Evolutionary conservation across 2,797 vertebrate species (phyloP), one percentile per base, ranked within the genome.

Genomic region (Hybognathus amarus): DNA sequence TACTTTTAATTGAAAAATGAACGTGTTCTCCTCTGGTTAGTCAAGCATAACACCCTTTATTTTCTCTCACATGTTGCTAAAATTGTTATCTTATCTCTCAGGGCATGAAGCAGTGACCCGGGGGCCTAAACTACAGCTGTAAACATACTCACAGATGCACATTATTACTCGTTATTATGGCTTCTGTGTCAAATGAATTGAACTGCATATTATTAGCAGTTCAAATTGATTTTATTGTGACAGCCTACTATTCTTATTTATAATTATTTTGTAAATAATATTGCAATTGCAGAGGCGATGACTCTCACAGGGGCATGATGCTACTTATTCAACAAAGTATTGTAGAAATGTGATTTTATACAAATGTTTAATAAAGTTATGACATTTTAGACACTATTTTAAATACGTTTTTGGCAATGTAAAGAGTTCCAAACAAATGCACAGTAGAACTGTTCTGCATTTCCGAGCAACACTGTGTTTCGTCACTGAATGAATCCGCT

Each of bases 81-180:
- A 74, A 66, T 64, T 36, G 40, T 73, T 82, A 67, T 82, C 45
- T 82, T 82, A 82, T 82, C 80, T 76, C 80, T 22, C 61, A 30
- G 33, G 80, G 45, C 71, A 54, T 76, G 61, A 54, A 82, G 80
- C 61, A 54, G 61, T 7, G 42, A 67, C 80, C 45, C 42, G 1
- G 30, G 24, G 80, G 33, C 71, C 45, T n/a, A 75, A 56, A 82
- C 71, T 42, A 42, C 33, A 50, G 11, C 61, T 82, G 42, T 54
- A 54, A 82, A 82, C 70, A 75, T n/a, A 66, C n/a, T 67, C 17
- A 1, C 27, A 64, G 56, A 74, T 64, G 42, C 20, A 5, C 30
- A 54, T 22, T 17, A 24, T 81, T 30, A 45, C 24, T 64, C 0
- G 0, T 71, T 59, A 59, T 8, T 4, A 30, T 40, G 52, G 38